Evolutionary conservation across 2,888 invertebrate genomes (phyloP), one percentile per base, ranked within the genome.

Genomic region (Catocala fraxini): DNA sequence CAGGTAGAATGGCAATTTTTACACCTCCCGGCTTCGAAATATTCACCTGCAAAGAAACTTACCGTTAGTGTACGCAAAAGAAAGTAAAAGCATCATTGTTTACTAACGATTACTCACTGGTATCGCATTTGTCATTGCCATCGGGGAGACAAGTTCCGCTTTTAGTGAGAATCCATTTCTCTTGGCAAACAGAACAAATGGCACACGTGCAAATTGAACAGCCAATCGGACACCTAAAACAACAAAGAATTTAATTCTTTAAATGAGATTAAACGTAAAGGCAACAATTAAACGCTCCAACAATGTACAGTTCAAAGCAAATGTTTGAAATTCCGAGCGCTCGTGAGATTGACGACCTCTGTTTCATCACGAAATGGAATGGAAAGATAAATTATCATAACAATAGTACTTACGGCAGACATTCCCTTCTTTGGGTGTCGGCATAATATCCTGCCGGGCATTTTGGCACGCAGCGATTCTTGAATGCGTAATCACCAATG

Each of bases 1-100:
- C 98, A 98, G 54, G 97, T 97, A 49, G 96, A 96, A 89, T 98
- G 97, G 86, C 98, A 98, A 59, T 96, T 95, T 86, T 96, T 96
- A 91, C 98, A 98, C 62, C 96, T 95, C 62, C 96, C 96, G 71
- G 95, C 96, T 79, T 97, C 97, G 79, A 95, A 96, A 89, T 97
- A 97, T 89, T 97, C 97, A 78, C 95, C 97, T 97, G 90, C 62
- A 91, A 92, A 82, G 77, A 86, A 84, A 65, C 75, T 60, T 59
- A 72, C 66, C 65, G 70, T 63, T 67, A 80, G 74, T 70, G 66
- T 73, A 68, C 65, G 66, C 76, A 73, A 70, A 70, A 57, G 61
- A 68, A 65, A 65, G 63, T 52, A 65, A 72, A 75, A 70, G 72
- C 71, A 74, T 71, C 64, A 75, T 77, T 76, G 68, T 79, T 80